phyloP scores from a whole-genome alignment of 2,888 invertebrate species.

The Meiosimyza decipiens region DNA sequence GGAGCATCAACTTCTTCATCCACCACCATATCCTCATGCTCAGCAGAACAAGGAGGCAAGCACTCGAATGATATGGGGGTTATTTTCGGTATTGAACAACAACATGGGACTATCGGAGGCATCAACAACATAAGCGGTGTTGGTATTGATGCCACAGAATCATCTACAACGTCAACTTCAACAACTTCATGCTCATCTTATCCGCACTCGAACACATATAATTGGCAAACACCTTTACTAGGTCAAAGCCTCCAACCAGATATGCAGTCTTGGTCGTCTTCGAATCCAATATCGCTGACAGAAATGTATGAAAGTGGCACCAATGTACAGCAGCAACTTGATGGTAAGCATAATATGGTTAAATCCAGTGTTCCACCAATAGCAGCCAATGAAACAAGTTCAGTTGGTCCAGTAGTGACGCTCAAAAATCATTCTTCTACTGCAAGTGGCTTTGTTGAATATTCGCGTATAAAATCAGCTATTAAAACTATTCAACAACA shows the following conservation, averaged over 20 bases:
- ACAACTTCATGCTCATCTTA: conserved; percentile 37
- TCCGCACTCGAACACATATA: conserved; percentile 44
- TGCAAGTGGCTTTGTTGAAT: conserved; percentile 55
- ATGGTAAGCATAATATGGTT: conserved; percentile 23
- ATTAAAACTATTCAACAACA: conserved; percentile 19
- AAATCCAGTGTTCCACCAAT: conserved; percentile 1
- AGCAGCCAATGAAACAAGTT: conserved; percentile 5
- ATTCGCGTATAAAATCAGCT: conserved; percentile 52
- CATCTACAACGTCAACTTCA: conserved; percentile 28
- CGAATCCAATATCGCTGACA: conserved; percentile 51
- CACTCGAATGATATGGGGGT: neutral
- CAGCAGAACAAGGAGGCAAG: neutral
- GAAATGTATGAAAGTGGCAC: conserved; percentile 50
- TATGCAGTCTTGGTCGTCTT: conserved; percentile 50
- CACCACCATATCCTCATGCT: conserved; percentile 19
- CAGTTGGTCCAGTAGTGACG: conserved; percentile 45
- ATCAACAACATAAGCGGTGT: conserved; percentile 38
- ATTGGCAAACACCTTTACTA: conserved; percentile 48
- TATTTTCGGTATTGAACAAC: neutral
- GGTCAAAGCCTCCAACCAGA: conserved; percentile 49
- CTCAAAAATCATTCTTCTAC: conserved; percentile 56
- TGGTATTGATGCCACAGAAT: conserved; percentile 37
- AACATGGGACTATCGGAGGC: neutral
- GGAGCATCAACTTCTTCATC: conserved; percentile 18
- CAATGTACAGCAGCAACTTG: conserved; percentile 30